These are phyloP conservation scores for Pentalonia nigronervosa DNA, from an alignment of 1,140 invertebrate species.

Conservation along the genomic window DNA sequence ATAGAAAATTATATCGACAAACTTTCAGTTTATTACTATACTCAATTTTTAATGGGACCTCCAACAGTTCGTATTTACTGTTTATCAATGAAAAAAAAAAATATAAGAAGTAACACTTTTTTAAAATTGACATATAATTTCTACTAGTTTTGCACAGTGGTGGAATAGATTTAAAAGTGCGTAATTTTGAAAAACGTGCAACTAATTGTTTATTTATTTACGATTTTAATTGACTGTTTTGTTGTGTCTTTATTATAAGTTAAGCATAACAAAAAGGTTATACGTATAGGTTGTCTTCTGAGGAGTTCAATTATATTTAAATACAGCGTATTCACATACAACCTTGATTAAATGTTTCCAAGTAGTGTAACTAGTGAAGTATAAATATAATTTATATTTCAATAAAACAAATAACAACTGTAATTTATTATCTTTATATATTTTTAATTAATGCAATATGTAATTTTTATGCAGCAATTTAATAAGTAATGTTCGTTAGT, in stretches of 20 bases:
- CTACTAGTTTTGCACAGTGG: not conserved
- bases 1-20: constrained; percentile 37
- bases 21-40: constrained; percentile 36
- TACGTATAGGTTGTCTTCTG: not conserved
- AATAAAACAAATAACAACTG: not conserved
- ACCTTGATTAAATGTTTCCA: not conserved
- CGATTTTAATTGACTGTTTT: not conserved
- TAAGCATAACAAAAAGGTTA: not conserved
- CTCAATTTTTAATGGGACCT: constrained; percentile 32
- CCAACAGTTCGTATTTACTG: constrained; percentile 8
- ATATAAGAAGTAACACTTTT: not conserved
- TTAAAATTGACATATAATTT: constrained; percentile 3
- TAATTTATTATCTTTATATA: not conserved
- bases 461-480: constrained; percentile 1
- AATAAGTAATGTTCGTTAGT: constrained; percentile 21
- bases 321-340: not conserved
- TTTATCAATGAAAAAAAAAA: not conserved
- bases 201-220: not conserved
- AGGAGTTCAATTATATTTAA: not conserved
- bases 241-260: not conserved
- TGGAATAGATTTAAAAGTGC: not conserved
- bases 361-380: not conserved
- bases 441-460: not conserved
- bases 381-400: not conserved
- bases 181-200: not conserved